These are phyloP conservation scores for Drosophila barbarae DNA, from an alignment of 2,888 invertebrate species.

Conservation along the genomic window DNA sequence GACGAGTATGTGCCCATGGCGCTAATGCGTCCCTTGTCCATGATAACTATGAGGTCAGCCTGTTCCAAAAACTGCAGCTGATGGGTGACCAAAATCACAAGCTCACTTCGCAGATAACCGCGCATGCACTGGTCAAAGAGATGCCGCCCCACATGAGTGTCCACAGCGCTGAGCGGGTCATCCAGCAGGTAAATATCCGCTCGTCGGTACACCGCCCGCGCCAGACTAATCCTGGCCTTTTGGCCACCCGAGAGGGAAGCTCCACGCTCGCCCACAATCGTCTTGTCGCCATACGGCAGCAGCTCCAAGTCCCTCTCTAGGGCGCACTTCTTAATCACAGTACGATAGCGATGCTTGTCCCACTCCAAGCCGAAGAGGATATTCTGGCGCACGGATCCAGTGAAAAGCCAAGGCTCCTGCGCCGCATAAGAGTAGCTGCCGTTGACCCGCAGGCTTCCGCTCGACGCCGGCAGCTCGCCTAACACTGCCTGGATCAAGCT, in stretches of 20 bases:
- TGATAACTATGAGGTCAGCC: slow-evolving; percentile 81
- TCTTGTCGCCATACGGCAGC: slow-evolving; percentile 82
- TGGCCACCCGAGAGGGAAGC: slow-evolving; percentile 92
- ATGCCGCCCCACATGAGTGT: slow-evolving; percentile 92
- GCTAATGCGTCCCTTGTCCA: slow-evolving; percentile 75
- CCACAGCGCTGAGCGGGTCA: slow-evolving; percentile 94
- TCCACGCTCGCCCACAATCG: slow-evolving; percentile 88
- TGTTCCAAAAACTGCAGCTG: slow-evolving; percentile 88
- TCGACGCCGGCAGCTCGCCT: slow-evolving; percentile 80
- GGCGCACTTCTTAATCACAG: slow-evolving; percentile 80
- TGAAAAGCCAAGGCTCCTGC: slow-evolving; percentile 91
- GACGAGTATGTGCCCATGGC: slow-evolving; percentile 85
- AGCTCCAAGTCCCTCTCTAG: slow-evolving; percentile 81
- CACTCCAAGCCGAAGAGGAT: slow-evolving; percentile 83
- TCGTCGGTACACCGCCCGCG: slow-evolving; percentile 90
- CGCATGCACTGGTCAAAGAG: slow-evolving; percentile 85
- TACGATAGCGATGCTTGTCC: slow-evolving; percentile 82
- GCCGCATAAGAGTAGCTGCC: slow-evolving; percentile 86
- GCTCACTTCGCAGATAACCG: slow-evolving; percentile 82
- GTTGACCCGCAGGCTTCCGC: slow-evolving; percentile 82
- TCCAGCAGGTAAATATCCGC: slow-evolving; percentile 92
- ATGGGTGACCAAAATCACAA: slow-evolving; percentile 89
- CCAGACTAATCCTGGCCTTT: slow-evolving; percentile 92
- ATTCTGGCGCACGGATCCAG: slow-evolving; percentile 83
- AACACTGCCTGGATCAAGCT: slow-evolving; percentile 81